Percentiles rank a stretch among this genome's conserved stretches.
phyloP scores from a whole-genome alignment of 2,888 invertebrate genomes.

The Rosalia funebris region DNA sequence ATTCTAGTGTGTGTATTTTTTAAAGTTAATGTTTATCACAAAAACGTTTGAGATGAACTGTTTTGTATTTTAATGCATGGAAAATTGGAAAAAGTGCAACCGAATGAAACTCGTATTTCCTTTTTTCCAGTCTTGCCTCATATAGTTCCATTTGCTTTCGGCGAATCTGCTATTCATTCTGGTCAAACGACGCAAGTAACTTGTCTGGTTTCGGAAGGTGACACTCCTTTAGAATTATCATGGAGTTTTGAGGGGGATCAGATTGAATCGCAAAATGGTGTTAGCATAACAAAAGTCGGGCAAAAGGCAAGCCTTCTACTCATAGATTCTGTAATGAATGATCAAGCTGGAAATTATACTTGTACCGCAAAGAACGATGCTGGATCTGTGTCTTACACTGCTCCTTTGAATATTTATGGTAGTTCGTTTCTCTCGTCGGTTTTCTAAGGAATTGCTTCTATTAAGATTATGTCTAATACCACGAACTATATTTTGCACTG shows the following conservation, averaged over 20 bases:
- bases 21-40: too few species aligned
- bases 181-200: conserved; percentile 83
- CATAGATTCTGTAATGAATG: conserved; percentile 59
- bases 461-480: conserved; percentile 36
- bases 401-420: conserved; percentile 62
- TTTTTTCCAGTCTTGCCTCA: conserved; percentile 80
- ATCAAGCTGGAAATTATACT: conserved; percentile 62
- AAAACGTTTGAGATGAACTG: too few species aligned
- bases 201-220: conserved; percentile 73
- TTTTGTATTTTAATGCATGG: too few species aligned
- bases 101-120: too few species aligned
- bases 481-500: conserved; percentile 26
- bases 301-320: conserved; percentile 63
- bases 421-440: conserved; percentile 19
- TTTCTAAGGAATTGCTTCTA: conserved; percentile 29
- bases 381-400: conserved; percentile 58
- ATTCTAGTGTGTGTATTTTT: too few species aligned
- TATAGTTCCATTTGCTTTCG: conserved; percentile 84
- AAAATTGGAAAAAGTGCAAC: too few species aligned
- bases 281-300: conserved; percentile 62
- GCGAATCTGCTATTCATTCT: conserved; percentile 78
- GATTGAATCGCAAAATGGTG: conserved; percentile 56
- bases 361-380: conserved; percentile 62
- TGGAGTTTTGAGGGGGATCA: conserved; percentile 67
- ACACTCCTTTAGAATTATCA: conserved; percentile 67